Evolutionary conservation across 2,797 vertebrate species (phyloP), one percentile per base, ranked within the genome.

Genomic region (Ibycter americanus): DNA sequence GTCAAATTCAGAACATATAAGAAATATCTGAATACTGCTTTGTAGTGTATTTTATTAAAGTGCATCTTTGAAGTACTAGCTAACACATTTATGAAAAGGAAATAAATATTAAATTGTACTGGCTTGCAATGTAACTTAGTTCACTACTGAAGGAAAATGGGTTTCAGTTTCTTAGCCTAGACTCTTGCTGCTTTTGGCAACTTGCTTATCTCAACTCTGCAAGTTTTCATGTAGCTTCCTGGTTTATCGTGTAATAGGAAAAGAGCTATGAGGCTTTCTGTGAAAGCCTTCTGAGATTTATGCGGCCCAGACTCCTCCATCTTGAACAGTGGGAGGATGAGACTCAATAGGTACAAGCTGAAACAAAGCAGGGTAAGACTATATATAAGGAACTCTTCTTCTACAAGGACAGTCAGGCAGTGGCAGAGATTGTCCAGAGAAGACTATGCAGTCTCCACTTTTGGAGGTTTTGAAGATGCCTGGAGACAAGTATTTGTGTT

Each of bases 101-200:
- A 93, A 63, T 17, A 47, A 73, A 27, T 56, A 40, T 19, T 20
- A 55, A 61, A 31, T 27, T 66, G 12, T 65, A n/a, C 9, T 56
- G 78, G 22, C 56, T 70, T 40, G 55, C 19, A 65, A 2, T 17
- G 34, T 23, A 34, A 25, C 9, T 42, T 72, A 10, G 11, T 20
- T 71, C 1, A 2, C 47, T 82, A 19, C 21, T 74, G 34, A 74
- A 38, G 0, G 0, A 66, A 66, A 81, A 19, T 1, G 0, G 27
- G 16, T 18, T 89, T 83, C 9, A 12, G 4, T 62, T 59, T 73
- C 46, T 66, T 52, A 71, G 32, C 7, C 11, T 49, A 23, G 31
- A 21, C 44, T 70, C 14, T 31, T 9, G 29, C 18, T 67, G 46
- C 54, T 52, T 4, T 36, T 47, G 21, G 26, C 36, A 63, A 1